phyloP scores from a whole-genome alignment of 2,888 invertebrate species.

The Sceliomorpha sp. region DNA sequence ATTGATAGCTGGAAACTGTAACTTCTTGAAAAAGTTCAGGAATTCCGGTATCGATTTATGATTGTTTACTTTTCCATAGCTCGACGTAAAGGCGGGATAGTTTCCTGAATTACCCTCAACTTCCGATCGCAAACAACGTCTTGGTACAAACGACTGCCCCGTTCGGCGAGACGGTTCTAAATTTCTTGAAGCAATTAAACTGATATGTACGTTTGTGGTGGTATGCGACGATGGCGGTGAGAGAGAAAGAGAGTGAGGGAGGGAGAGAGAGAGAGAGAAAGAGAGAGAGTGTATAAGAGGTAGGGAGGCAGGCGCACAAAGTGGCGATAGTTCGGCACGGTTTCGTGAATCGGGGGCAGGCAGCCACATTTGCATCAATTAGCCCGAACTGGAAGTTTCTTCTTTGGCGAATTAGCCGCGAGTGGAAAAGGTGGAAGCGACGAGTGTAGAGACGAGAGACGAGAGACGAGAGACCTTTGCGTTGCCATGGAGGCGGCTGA shows the following conservation, averaged over 20 bases:
- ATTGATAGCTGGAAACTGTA: constrained; percentile 38
- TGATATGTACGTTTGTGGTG: too few relatives aligned
- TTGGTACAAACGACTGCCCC: constrained; percentile 26
- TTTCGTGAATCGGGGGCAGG: constrained; percentile 40
- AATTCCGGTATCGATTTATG: constrained; percentile 41
- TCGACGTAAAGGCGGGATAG: constrained; percentile 27
- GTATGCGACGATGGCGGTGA: too few relatives aligned
- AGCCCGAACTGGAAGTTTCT: constrained; percentile 71
- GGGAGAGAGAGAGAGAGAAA: too few relatives aligned
- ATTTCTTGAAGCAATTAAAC: constrained; percentile 66
- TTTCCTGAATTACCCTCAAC: constrained; percentile 35
- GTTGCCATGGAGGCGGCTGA: constrained; percentile 50
- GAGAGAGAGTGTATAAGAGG: too few relatives aligned
- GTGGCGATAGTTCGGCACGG: constrained; percentile 44
- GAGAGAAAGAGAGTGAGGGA: too few relatives aligned
- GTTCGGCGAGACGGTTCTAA: constrained; percentile 45
- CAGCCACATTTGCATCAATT: constrained; percentile 76
- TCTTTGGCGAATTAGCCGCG: constrained; percentile 72
- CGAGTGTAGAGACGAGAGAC: constrained; percentile 28
- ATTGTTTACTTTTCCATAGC: constrained; percentile 45
- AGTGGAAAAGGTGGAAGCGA: constrained; percentile 26
- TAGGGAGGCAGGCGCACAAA: too few relatives aligned
- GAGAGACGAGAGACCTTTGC: constrained; percentile 52
- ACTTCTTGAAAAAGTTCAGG: constrained; percentile 44
- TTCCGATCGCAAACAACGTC: constrained; percentile 48